Evolutionary conservation across 1,140 invertebrate genomes (phyloP).

Genomic region (Drosophila tristis): DNA sequence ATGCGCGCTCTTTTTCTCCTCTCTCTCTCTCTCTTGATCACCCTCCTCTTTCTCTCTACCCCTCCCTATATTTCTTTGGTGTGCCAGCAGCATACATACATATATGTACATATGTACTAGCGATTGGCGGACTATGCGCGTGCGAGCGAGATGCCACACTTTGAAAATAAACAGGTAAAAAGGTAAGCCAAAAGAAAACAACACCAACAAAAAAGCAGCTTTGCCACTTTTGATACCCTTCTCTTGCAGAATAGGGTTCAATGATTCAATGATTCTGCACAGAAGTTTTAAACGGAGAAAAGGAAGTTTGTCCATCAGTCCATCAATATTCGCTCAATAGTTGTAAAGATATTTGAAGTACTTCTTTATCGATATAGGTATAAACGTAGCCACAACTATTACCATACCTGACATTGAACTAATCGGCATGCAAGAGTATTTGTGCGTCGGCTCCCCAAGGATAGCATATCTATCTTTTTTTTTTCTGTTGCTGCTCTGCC

Average conservation of each 20-base stretch:
- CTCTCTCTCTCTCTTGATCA: constrained; percentile 3
- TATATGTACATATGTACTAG: constrained; percentile 36
- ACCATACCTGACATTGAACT: no score
- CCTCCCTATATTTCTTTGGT: constrained; percentile 20
- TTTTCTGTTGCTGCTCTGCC: constrained; percentile 19
- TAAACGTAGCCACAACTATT: no score
- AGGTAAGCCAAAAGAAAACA: constrained; percentile 68
- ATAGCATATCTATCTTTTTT: constrained; percentile 5
- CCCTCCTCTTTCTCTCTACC: constrained; percentile 17
- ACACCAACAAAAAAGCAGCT: constrained; percentile 71
- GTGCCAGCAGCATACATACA: constrained; percentile 27
- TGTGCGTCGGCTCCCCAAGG: no score
- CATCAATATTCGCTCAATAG: no score
- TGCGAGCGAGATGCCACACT: constrained; percentile 56
- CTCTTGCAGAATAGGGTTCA: no score
- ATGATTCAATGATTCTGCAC: no score
- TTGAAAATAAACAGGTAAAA: constrained; percentile 74
- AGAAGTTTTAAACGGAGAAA: no score
- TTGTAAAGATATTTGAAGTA: no score
- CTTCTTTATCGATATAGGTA: no score
- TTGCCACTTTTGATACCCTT: constrained; percentile 58
- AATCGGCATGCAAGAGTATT: no score
- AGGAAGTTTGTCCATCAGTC: no score
- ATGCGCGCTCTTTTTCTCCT: constrained; percentile 35
- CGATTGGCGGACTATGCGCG: constrained; percentile 32